Conservation (phyloP, 1,140 invertebrate genomes). For the Drosophila albomicans region DNA sequence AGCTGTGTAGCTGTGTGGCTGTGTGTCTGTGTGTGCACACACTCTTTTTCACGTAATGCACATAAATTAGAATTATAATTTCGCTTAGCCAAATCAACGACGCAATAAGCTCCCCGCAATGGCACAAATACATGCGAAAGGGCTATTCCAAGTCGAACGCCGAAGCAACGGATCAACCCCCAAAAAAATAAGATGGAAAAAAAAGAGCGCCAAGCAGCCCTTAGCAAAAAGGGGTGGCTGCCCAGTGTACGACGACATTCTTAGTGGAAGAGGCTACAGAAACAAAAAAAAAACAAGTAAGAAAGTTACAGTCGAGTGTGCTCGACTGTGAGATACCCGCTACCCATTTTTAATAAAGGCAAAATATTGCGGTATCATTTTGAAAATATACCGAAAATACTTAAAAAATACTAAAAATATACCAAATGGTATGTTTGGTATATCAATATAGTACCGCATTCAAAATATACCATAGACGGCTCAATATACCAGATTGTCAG, state of each 20-base stretch:
- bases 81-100: constrained; percentile 80
- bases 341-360: too few species aligned
- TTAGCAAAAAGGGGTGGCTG: constrained; percentile 30
- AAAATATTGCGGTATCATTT: too few species aligned
- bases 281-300: constrained; percentile 1
- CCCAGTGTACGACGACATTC: not conserved
- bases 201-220: not conserved
- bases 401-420: too few species aligned
- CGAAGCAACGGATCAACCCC: constrained; percentile 62
- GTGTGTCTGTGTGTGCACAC: constrained; percentile 22
- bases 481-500: too few species aligned
- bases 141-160: constrained; percentile 46
- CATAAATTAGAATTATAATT: constrained; percentile 81
- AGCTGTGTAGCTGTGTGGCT: not conserved
- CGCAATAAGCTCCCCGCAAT: constrained; percentile 70
- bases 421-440: too few species aligned
- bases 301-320: too few species aligned
- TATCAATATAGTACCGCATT: too few species aligned
- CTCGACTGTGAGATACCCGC: too few species aligned
- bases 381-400: too few species aligned
- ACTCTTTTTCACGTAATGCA: constrained; percentile 58
- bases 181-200: constrained; percentile 12
- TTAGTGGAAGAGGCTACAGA: not conserved
- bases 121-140: constrained; percentile 68
- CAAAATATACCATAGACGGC: too few species aligned